A percentile compares a stretch with the other conserved stretches of the same genome.
These are phyloP conservation scores for Corbicula japonica DNA, from an alignment of 2,888 invertebrate species.

Conservation along the genomic window DNA sequence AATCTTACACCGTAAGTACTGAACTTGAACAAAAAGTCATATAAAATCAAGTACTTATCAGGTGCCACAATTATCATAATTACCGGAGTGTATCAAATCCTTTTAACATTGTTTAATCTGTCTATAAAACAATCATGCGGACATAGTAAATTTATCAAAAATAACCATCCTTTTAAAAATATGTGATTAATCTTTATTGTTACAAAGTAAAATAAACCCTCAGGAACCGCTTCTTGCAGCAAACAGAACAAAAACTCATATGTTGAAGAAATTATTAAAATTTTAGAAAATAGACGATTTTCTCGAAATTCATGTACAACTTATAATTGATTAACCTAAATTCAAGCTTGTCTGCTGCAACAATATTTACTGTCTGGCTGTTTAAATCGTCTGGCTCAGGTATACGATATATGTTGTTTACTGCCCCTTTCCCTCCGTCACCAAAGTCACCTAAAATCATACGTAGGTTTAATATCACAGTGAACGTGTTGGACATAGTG, in stretches of 20 bases:
- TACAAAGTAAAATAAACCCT: too few relatives aligned
- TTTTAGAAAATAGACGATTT: background rate
- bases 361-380: conserved; percentile 14
- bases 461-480: background rate
- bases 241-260: background rate
- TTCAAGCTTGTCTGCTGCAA: conserved; percentile 9
- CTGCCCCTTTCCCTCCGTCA: conserved; percentile 15
- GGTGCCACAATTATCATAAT: too few relatives aligned
- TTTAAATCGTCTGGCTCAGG: conserved; percentile 33
- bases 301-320: background rate
- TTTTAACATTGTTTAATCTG: background rate
- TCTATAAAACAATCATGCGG: background rate
- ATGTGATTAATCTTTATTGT: too few relatives aligned
- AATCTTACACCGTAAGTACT: too few relatives aligned
- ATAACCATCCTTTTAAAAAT: too few relatives aligned
- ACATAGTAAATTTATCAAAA: too few relatives aligned
- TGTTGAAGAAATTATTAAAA: background rate
- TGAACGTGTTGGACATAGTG: too few relatives aligned
- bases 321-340: conserved; percentile 18
- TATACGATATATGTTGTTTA: conserved; percentile 44
- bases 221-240: too few relatives aligned
- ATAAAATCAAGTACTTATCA: too few relatives aligned
- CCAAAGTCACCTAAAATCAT: conserved; percentile 44
- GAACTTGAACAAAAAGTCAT: too few relatives aligned
- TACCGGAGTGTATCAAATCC: background rate